Conservation (phyloP, 2,888 invertebrate species). For the Diarsia rubi region DNA sequence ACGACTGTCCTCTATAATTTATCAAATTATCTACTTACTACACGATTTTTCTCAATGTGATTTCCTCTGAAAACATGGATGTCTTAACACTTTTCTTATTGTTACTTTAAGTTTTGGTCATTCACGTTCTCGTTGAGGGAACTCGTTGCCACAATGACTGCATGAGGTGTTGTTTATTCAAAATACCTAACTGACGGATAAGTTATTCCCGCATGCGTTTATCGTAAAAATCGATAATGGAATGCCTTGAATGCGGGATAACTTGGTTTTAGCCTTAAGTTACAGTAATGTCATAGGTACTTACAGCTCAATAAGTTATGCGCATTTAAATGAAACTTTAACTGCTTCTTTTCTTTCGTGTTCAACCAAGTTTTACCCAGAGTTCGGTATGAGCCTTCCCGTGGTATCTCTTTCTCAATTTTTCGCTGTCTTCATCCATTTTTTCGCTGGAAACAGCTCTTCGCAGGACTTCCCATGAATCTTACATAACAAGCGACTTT, state of each 20-base stretch:
- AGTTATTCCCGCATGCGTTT: slow-evolving; percentile 53
- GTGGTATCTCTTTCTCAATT: slow-evolving; percentile 25
- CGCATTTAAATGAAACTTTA: background rate
- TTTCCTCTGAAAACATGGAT: background rate
- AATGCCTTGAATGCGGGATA: slow-evolving; percentile 41
- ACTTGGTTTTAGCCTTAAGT: slow-evolving; percentile 19
- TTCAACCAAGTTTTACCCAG: background rate
- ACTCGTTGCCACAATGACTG: slow-evolving; percentile 42
- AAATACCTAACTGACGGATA: slow-evolving; percentile 13
- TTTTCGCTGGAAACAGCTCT: background rate
- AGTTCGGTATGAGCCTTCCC: background rate
- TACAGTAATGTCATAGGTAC: background rate
- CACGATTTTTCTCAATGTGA: no score
- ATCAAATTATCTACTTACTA: no score
- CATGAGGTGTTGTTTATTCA: slow-evolving; percentile 24
- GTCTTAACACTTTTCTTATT: background rate
- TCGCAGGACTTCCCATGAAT: background rate
- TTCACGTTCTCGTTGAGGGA: slow-evolving; percentile 22
- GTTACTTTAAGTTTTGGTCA: background rate
- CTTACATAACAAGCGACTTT: background rate
- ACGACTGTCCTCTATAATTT: no score
- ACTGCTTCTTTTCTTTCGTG: background rate
- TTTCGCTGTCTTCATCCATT: background rate
- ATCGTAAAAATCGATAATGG: slow-evolving; percentile 59
- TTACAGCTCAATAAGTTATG: background rate